These are phyloP conservation scores for Notodromas monacha DNA, from an alignment of 2,888 invertebrate genomes.

Conservation along the genomic window DNA sequence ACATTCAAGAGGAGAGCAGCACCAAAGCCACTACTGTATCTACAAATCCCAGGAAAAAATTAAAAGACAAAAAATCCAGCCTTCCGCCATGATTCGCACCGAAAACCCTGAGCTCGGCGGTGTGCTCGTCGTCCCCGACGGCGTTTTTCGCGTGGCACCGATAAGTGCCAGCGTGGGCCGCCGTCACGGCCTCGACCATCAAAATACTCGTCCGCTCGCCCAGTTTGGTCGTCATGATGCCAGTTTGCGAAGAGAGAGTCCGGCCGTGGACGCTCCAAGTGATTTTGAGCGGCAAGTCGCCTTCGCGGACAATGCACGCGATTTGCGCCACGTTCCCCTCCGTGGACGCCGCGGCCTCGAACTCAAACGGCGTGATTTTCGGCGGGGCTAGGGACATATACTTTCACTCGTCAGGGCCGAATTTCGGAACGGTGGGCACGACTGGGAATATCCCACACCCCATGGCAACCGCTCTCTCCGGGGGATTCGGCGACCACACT, in stretches of 20 bases:
- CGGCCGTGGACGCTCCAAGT: constrained; percentile 27
- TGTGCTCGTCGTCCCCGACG: constrained; percentile 11
- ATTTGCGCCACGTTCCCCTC: constrained; percentile 18
- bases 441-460: too few species aligned
- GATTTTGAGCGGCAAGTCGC: constrained; percentile 43
- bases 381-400: constrained; percentile 12
- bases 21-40: too few species aligned
- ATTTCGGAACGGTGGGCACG: too few species aligned
- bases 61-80: too few species aligned
- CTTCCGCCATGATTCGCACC: too few species aligned
- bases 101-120: constrained; percentile 11
- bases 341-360: constrained; percentile 11
- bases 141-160: constrained; percentile 12
- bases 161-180: constrained; percentile 12
- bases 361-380: constrained; percentile 14
- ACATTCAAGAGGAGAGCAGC: too few species aligned
- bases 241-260: constrained; percentile 12
- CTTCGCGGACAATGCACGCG: constrained; percentile 42
- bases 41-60: too few species aligned
- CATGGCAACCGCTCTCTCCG: too few species aligned
- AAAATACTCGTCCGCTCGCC: constrained; percentile 12
- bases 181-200: constrained; percentile 12
- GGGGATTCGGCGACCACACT: too few species aligned
- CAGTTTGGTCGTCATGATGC: constrained; percentile 11
- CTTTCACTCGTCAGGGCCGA: too few species aligned